Evolutionary conservation across 2,797 vertebrate species (phyloP).

Genomic region (Acropternis orthonyx): DNA sequence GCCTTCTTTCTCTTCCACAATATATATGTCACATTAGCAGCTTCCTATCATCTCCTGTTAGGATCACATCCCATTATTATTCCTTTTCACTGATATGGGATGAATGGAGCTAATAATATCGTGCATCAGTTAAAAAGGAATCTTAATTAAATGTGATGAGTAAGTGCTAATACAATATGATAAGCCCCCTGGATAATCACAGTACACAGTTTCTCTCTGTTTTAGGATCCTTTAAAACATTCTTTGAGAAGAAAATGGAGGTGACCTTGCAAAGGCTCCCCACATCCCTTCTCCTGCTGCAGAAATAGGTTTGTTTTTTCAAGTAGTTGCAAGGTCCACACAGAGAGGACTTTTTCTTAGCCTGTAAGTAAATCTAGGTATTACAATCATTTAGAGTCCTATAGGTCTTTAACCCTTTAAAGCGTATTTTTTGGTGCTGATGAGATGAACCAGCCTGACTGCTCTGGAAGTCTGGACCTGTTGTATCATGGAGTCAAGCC

Average conservation of each 20-base stretch:
- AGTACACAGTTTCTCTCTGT: background rate
- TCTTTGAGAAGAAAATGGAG: background rate
- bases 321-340: background rate
- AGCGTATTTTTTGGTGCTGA: background rate
- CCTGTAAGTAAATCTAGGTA: background rate
- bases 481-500: background rate
- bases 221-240: background rate
- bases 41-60: conserved; percentile 20
- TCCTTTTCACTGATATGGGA: background rate
- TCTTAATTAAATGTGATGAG: conserved; percentile 57
- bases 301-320: background rate
- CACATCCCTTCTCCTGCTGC: background rate
- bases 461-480: background rate
- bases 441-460: background rate
- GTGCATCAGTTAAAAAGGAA: conserved; percentile 13
- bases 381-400: background rate
- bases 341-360: background rate
- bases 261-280: background rate
- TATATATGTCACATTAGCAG: background rate
- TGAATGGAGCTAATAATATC: conserved; percentile 32
- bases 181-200: background rate
- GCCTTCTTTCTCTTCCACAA: background rate
- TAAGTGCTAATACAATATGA: conserved; percentile 40
- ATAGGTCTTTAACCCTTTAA: background rate
- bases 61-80: conserved; percentile 6